These are phyloP conservation scores for Eurytoma californica DNA, from an alignment of 2,888 invertebrate genomes.

Conservation along the genomic window DNA sequence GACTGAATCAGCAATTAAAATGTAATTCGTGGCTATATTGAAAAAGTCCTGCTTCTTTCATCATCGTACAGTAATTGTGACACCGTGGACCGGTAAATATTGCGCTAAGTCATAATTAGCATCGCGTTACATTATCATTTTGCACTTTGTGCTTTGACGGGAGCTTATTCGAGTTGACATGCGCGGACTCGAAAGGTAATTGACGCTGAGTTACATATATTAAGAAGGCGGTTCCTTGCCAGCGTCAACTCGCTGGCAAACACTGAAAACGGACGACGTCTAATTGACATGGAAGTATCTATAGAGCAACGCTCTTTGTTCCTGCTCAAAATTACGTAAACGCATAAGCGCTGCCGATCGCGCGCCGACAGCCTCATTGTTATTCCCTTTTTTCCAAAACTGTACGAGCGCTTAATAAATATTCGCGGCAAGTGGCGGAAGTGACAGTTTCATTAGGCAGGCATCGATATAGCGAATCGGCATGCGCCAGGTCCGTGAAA, in stretches of 20 bases:
- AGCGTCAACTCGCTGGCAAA: constrained; percentile 14
- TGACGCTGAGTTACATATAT: constrained; percentile 9
- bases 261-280: not conserved
- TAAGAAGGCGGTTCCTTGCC: constrained; percentile 13
- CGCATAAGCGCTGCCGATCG: no score
- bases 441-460: constrained; percentile 39
- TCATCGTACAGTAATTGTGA: no score
- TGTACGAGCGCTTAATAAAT: not conserved
- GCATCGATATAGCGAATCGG: constrained; percentile 36
- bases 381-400: not conserved
- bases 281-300: constrained; percentile 17
- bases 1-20: no score
- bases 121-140: not conserved
- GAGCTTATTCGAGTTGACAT: constrained; percentile 15
- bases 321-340: not conserved
- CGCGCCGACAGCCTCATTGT: no score
- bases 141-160: constrained; percentile 9
- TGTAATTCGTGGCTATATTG: no score
- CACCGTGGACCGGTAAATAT: no score
- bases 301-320: not conserved
- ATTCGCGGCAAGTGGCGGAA: constrained; percentile 22
- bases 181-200: constrained; percentile 15
- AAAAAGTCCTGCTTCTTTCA: no score
- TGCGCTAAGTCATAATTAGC: not conserved
- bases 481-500: constrained; percentile 15